Base-by-base conservation (phyloP, 2,113 vertebrate genomes). In the Eleginops maclovinus region DNA sequence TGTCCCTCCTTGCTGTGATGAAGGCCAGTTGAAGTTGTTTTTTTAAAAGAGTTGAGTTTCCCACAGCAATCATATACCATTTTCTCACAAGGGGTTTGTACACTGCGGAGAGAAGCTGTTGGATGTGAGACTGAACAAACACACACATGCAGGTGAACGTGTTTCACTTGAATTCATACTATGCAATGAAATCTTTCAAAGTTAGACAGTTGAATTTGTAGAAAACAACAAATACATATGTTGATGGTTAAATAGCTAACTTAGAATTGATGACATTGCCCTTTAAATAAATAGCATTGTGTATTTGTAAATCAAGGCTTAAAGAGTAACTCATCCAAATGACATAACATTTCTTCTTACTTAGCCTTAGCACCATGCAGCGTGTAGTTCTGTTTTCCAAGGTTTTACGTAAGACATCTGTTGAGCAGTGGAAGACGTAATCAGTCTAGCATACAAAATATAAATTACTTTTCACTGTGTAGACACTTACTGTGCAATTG, bases 31-130 rank as follows among this genome's bases (percentile, higher is more conserved):
- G 12, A 61, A 4, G 26, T 41, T 36, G 9, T 61, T 67, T 72
- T 21, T 65, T 6, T 73, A 74, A 43, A 21, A 71, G 19, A 61
- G n/a, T 51, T 80, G 10, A 21, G 46, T 56, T 83, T 70, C 41
- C 8, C 60, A 14, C 16, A 63, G 55, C 31, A 73, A 21, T 73
- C 15, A 6, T 51, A 44, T 40, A n/a, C 4, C 47, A 22, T 21
- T 44, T 50, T 61, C 47, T 61, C 53, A 60, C 11, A 5, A 6
- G 40, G 49, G 54, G 17, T n/a, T 24, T 16, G 19, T 4, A 36
- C 46, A 6, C 22, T 59, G n/a, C 71, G 6, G 19, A 51, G 41
- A 65, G 53, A 61, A 19, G 19, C 28, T 54, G 0, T 19, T 64
- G 36, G 69, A 56, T 54, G 31, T 81, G 46, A 50, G 24, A 22